Evolutionary conservation across 2,888 invertebrate genomes (phyloP).

Genomic region (Bembecia ichneumoniformis): DNA sequence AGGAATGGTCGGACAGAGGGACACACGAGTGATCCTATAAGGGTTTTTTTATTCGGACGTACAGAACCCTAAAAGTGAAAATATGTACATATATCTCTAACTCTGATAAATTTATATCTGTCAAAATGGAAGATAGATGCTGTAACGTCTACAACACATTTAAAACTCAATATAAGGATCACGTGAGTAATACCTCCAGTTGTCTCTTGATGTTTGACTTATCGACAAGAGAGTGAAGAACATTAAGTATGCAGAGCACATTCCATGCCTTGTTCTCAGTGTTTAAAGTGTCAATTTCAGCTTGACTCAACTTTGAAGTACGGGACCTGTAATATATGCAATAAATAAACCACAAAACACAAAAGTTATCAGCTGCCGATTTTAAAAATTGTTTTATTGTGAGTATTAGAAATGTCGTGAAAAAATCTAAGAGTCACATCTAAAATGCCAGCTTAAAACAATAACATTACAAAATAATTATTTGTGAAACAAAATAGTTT

Average conservation of each 20-base stretch:
- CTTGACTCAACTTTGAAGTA: constrained; percentile 81
- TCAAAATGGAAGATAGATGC: not conserved
- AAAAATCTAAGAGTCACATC: too few relatives aligned
- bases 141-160: too few relatives aligned
- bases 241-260: constrained; percentile 97
- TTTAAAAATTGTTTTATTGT: not conserved
- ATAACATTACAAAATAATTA: too few relatives aligned
- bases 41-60: too few relatives aligned
- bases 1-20: too few relatives aligned
- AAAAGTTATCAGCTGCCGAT: not conserved
- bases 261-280: constrained; percentile 96
- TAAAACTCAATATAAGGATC: not conserved
- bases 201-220: constrained; percentile 99
- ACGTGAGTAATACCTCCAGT: constrained; percentile 78
- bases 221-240: constrained; percentile 96
- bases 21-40: too few relatives aligned
- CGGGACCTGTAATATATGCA: constrained; percentile 53
- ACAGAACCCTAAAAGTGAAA: too few relatives aligned
- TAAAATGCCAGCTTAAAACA: too few relatives aligned
- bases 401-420: not conserved
- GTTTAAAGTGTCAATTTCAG: constrained; percentile 84
- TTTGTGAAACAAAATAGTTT: too few relatives aligned
- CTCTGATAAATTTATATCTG: too few relatives aligned
- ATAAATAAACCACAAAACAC: too few relatives aligned
- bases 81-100: too few relatives aligned